Conservation (phyloP, 2,113 vertebrate genomes). For the Petaurus breviceps region DNA sequence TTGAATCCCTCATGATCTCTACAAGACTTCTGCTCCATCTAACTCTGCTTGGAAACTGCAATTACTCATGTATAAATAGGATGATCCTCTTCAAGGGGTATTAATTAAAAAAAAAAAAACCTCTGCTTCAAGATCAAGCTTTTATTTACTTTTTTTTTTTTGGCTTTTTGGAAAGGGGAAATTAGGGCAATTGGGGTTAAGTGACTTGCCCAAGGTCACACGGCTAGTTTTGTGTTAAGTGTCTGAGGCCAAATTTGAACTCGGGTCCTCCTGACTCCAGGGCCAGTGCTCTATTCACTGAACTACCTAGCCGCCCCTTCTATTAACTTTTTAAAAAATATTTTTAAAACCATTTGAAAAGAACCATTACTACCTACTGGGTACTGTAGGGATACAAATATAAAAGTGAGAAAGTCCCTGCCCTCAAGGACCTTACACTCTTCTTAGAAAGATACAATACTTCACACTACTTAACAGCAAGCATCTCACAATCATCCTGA, state of each 20-base stretch:
- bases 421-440: too few species aligned
- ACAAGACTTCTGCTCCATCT: neutral
- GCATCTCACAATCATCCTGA: neutral
- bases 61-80: neutral
- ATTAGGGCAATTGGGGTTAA: too few species aligned
- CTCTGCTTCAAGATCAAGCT: neutral
- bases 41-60: neutral
- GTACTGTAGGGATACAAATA: neutral
- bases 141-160: neutral
- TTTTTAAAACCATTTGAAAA: neutral
- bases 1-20: neutral
- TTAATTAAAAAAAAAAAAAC: neutral
- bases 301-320: too few species aligned
- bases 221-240: too few species aligned
- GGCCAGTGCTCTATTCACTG: too few species aligned
- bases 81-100: neutral
- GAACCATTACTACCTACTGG: neutral
- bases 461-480: neutral
- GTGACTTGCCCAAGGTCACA: too few species aligned
- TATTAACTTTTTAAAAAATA: neutral
- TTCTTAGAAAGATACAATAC: neutral
- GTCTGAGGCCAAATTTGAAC: too few species aligned
- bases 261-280: too few species aligned
- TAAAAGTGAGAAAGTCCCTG: neutral
- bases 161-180: too few species aligned